Percentiles rank a stretch among this genome's conserved stretches.
These are phyloP conservation scores for Anabas testudineus DNA, from an alignment of 2,797 vertebrate genomes.

Conservation along the genomic window DNA sequence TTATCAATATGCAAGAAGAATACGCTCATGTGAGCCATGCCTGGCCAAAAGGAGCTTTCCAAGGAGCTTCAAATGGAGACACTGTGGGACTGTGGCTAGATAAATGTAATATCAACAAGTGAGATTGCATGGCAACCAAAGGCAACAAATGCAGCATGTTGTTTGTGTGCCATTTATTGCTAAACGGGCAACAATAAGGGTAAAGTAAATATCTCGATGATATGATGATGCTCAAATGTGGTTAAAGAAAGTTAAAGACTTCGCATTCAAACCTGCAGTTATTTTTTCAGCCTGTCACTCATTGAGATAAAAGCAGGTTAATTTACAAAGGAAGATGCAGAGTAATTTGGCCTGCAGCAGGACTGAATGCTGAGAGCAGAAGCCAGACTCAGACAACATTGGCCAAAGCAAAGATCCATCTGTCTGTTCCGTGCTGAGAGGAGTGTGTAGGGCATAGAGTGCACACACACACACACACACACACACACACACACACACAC, in stretches of 20 bases:
- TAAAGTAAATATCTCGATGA: no score
- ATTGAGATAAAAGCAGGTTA: slow-evolving; percentile 27
- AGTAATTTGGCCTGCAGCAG: slow-evolving; percentile 56
- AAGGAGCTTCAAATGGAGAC: no score
- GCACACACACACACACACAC: slow-evolving; percentile 41
- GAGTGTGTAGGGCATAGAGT: slow-evolving; percentile 64
- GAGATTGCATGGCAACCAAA: slow-evolving; percentile 30
- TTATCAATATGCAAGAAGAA: no score
- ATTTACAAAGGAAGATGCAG: slow-evolving; percentile 42
- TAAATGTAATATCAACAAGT: slow-evolving; percentile 24
- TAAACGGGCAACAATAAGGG: slow-evolving; percentile 9
- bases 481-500: slow-evolving; percentile 50
- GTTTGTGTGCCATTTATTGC: slow-evolving; percentile 10
- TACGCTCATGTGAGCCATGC: no score
- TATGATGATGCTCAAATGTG: not conserved
- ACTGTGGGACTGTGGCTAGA: no score
- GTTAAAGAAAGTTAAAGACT: not conserved
- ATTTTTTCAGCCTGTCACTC: slow-evolving; percentile 14
- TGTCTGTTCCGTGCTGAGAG: slow-evolving; percentile 74
- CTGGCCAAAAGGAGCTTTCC: no score
- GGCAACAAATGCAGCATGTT: slow-evolving; percentile 8
- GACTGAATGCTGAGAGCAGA: slow-evolving; percentile 58
- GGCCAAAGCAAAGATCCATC: slow-evolving; percentile 74
- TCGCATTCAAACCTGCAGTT: not conserved
- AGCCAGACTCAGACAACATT: slow-evolving; percentile 58